A percentile compares a stretch with the other conserved stretches of the same genome.
Conservation (phyloP, 2,113 vertebrate genomes). For the Maccullochella peelii region DNA sequence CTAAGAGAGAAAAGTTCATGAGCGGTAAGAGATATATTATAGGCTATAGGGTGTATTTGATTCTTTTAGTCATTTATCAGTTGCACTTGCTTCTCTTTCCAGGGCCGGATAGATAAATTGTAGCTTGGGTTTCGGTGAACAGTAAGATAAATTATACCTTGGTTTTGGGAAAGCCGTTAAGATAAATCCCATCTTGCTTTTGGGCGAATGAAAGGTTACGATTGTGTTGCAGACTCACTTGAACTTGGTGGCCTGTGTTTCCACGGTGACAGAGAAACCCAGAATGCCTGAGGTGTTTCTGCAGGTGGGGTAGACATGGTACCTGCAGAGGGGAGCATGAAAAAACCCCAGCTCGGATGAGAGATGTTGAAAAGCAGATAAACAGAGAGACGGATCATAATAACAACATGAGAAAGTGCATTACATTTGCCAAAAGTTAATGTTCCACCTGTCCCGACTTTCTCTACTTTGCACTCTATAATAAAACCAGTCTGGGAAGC, state of each 20-base stretch:
- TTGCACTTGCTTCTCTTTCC: slow-evolving; percentile 46
- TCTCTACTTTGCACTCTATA: not conserved
- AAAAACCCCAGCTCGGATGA: not conserved
- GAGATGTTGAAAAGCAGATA: not conserved
- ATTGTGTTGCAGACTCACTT: slow-evolving; percentile 83
- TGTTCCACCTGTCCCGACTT: not conserved
- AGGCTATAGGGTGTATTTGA: slow-evolving; percentile 58
- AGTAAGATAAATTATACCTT: slow-evolving; percentile 58
- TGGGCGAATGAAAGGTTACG: slow-evolving; percentile 56
- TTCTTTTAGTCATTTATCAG: slow-evolving; percentile 70
- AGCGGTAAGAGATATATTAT: slow-evolving; percentile 55
- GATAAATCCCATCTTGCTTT: slow-evolving; percentile 62
- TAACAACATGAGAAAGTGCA: not conserved
- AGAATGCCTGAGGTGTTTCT: slow-evolving; percentile 96
- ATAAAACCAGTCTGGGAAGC: slow-evolving; percentile 1
- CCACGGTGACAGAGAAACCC: slow-evolving; percentile 96
- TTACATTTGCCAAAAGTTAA: not conserved
- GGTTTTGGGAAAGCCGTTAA: slow-evolving; percentile 48
- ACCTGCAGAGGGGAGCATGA: slow-evolving; percentile 80
- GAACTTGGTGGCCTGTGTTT: slow-evolving; percentile 97
- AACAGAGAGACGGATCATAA: not conserved
- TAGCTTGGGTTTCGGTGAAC: slow-evolving; percentile 55
- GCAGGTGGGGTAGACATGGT: slow-evolving; percentile 96
- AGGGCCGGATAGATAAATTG: slow-evolving; percentile 54
- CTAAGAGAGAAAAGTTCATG: slow-evolving; percentile 80